Percentiles rank a stretch among this genome's conserved stretches.
phyloP scores from a whole-genome alignment of 2,113 vertebrate genomes.

The Rafetus swinhoei region DNA sequence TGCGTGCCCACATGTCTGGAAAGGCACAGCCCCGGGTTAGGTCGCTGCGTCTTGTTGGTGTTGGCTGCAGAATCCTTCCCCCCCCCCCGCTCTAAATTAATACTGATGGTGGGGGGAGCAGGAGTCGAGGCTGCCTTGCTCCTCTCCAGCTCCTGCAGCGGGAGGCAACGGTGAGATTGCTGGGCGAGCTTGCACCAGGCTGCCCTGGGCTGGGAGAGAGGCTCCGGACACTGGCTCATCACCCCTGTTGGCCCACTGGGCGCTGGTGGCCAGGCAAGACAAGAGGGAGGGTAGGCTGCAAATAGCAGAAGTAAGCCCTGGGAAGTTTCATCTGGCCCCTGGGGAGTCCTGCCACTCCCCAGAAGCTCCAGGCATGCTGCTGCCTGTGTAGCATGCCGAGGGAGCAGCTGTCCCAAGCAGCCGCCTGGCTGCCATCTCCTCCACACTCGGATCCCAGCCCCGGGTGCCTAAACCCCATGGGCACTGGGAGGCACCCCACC shows the following conservation, averaged over 20 bases:
- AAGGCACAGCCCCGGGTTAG: neutral
- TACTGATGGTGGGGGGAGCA: neutral
- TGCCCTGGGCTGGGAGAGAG: neutral
- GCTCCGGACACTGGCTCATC: neutral
- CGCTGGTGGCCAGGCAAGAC: neutral
- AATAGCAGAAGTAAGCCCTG: neutral
- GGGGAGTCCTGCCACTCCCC: slow-evolving; percentile 61
- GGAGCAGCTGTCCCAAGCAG: slow-evolving; percentile 49
- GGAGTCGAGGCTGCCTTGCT: neutral
- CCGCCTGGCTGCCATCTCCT: neutral
- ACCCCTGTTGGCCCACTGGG: neutral
- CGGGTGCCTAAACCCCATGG: neutral
- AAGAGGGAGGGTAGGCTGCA: neutral
- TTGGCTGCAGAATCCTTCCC: neutral
- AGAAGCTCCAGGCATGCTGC: slow-evolving; percentile 37
- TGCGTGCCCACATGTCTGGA: neutral
- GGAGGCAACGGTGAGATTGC: neutral
- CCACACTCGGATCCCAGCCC: neutral
- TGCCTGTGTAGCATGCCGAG: slow-evolving; percentile 56
- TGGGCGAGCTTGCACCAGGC: neutral
- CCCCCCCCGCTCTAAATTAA: neutral
- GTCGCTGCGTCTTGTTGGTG: neutral
- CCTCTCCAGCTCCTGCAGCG: neutral
- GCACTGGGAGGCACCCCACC: neutral
- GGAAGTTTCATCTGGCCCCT: slow-evolving; percentile 64